A percentile compares a stretch with the other conserved stretches of the same genome.
These are phyloP conservation scores for Enteromius treurensis DNA, from an alignment of 2,797 vertebrate genomes.

Conservation along the genomic window DNA sequence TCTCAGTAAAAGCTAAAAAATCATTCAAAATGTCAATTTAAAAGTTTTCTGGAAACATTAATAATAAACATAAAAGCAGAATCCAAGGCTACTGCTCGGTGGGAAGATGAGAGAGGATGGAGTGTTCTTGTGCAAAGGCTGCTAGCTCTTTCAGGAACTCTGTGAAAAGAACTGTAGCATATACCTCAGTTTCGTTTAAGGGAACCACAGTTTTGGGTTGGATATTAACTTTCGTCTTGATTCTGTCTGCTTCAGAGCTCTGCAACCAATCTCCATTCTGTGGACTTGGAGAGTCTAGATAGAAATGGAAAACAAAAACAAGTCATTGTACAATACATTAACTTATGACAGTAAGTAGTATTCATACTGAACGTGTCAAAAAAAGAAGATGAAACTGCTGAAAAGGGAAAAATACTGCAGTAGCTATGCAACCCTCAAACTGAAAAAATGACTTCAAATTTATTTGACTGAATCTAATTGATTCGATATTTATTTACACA, in stretches of 20 bases:
- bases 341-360: not conserved
- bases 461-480: not conserved
- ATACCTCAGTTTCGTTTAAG: slow-evolving; percentile 83
- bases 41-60: not conserved
- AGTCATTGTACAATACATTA: not conserved
- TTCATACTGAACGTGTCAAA: not conserved
- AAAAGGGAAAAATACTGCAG: not conserved
- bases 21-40: slow-evolving; percentile 43
- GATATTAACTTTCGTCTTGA: slow-evolving; percentile 72
- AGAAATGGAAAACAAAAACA: not conserved
- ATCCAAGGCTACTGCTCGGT: slow-evolving; percentile 77
- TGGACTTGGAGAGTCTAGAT: slow-evolving; percentile 69
- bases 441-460: not conserved
- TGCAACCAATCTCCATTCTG: slow-evolving; percentile 66
- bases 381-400: not conserved
- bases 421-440: not conserved
- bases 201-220: slow-evolving; percentile 81
- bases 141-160: slow-evolving; percentile 99
- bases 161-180: slow-evolving; percentile 90
- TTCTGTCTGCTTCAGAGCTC: slow-evolving; percentile 68
- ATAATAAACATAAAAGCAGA: not conserved
- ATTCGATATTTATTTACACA: not conserved
- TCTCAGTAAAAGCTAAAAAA: slow-evolving; percentile 70
- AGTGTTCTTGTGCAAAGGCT: slow-evolving; percentile 95
- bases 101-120: slow-evolving; percentile 87